Percentiles rank a stretch among this genome's conserved stretches.
These are phyloP conservation scores for Habrosyne pyritoides DNA, from an alignment of 2,888 invertebrate species.

Conservation along the genomic window DNA sequence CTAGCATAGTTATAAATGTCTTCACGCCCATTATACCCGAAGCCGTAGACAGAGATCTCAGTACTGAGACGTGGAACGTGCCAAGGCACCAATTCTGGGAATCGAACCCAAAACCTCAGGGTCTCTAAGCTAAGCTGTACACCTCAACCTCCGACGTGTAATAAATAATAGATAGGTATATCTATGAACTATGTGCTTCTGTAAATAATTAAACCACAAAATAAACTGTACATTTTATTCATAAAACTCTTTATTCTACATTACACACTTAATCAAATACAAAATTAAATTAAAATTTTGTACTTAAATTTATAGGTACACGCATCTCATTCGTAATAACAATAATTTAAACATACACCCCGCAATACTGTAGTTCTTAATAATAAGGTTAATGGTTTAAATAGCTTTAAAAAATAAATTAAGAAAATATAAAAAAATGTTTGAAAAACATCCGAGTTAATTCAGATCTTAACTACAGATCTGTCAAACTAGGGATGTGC, in stretches of 20 bases:
- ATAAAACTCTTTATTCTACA: neutral
- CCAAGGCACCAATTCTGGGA: too few relatives aligned
- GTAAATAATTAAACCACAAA: neutral
- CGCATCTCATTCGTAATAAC: neutral
- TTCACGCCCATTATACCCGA: too few relatives aligned
- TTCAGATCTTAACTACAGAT: neutral
- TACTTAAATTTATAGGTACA: neutral
- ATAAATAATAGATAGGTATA: too few relatives aligned
- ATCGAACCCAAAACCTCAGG: too few relatives aligned
- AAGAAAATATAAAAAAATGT: neutral
- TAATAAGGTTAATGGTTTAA: neutral
- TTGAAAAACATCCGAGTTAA: conserved; percentile 4
- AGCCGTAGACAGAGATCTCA: too few relatives aligned
- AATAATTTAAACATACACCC: conserved; percentile 1
- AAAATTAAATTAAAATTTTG: neutral
- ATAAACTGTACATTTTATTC: conserved; percentile 1
- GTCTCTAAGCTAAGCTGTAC: too few relatives aligned
- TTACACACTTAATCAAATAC: neutral
- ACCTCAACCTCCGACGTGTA: too few relatives aligned
- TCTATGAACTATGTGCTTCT: too few relatives aligned
- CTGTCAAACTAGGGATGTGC: conserved; percentile 3
- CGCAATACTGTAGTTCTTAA: neutral
- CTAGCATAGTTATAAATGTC: too few relatives aligned
- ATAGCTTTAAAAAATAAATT: conserved; percentile 1
- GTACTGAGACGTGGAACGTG: too few relatives aligned